Evolutionary conservation across 2,797 vertebrate genomes (phyloP).

Genomic region (Hydrolagus colliei): DNA sequence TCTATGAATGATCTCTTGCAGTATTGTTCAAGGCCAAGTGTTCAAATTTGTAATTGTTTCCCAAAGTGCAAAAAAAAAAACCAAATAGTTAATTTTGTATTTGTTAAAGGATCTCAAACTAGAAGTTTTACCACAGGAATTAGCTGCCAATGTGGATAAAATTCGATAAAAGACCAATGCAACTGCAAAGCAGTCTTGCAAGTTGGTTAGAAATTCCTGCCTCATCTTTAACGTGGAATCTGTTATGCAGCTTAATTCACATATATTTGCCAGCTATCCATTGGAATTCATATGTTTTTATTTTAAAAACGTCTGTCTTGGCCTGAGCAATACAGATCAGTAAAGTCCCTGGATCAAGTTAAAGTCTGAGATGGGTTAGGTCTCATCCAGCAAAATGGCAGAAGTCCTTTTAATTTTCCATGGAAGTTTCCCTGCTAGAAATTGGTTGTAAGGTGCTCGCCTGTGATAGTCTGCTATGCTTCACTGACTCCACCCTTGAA

Average conservation of each 20-base stretch:
- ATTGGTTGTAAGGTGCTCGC: no score
- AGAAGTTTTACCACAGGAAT: no score
- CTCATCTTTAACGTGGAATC: neutral
- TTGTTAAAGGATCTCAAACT: no score
- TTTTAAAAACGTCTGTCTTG: neutral
- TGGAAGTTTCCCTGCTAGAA: neutral
- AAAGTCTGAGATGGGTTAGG: neutral
- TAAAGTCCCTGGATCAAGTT: neutral
- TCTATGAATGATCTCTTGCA: no score
- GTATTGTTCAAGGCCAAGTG: no score
- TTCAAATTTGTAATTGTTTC: no score
- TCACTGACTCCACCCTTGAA: neutral
- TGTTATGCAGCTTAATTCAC: neutral
- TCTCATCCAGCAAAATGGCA: neutral
- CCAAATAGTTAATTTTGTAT: no score
- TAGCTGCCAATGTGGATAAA: no score
- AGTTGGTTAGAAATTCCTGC: neutral
- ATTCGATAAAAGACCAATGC: no score
- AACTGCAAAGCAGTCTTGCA: no score
- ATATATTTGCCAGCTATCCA: neutral
- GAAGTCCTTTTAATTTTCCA: neutral
- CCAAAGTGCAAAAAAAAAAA: no score
- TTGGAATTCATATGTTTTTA: neutral
- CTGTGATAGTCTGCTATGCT: neutral
- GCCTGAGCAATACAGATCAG: neutral